Evolutionary conservation across 2,797 vertebrate genomes (phyloP), one percentile per base, ranked within the genome.

Genomic region (Melopsittacus undulatus): DNA sequence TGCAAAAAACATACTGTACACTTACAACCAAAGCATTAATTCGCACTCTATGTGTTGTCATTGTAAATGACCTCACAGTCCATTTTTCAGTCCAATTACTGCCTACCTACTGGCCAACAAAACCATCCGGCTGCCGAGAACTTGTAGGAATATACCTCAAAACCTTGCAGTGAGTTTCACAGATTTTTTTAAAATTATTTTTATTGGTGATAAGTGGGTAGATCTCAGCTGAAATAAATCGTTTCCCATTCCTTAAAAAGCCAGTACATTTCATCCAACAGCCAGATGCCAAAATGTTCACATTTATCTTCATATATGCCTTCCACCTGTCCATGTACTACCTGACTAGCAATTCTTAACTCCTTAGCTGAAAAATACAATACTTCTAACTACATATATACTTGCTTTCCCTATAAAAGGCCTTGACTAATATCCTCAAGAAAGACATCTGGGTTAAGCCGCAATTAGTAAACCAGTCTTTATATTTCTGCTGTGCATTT

Each of bases 41-140:
- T 91, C 90, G 91, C 83, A 86, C 67, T 83, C 45, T 66, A 11
- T 52, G 57, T 62, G 73, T 90, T 95, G 83, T 73, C 85, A 88
- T 30, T 1, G 0, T 36, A 93, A 96, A 95, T 69, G 73, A 94
- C 73, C 85, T 73, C 80, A 69, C 54, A 3, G 7, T 36, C 77
- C 74, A 87, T 91, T 95, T 91, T 95, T 86, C 83, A 79, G 77
- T 81, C 90, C 93, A 95, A 79, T 95, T 97, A 95, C 51, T 92
- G 88, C 69, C 54, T 5, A 11, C 85, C 76, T 66, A 57, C 69
- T 30, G 54, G 68, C 61, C 81, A 73, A 69, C 73, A 81, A 91
- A 94, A 43, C 57, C 38, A 76, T 69, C 42, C 49, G 36, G 49
- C 90, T 91, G 83, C 66, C 95, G 80, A 90, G 54, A 13, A 72